A percentile compares a stretch with the other conserved stretches of the same genome.
phyloP scores from a whole-genome alignment of 1,140 invertebrate species.

The Lucilia cuprina region DNA sequence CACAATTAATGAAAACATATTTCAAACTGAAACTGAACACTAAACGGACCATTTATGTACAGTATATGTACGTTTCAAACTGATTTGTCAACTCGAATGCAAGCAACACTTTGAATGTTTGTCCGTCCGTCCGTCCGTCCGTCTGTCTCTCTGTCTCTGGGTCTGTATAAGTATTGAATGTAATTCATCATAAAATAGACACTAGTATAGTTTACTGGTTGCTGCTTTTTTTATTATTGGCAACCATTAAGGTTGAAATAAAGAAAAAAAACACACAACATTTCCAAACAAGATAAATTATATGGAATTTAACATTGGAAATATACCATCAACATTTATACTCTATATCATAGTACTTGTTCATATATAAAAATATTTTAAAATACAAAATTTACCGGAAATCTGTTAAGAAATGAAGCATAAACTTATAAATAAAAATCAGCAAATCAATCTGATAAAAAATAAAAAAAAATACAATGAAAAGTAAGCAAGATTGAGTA shows the following conservation, averaged over 20 bases:
- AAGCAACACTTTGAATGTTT: too few species aligned
- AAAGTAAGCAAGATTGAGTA: background rate
- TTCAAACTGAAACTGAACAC: background rate
- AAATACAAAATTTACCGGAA: background rate
- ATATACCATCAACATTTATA: background rate
- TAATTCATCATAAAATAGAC: background rate
- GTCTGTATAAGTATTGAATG: background rate
- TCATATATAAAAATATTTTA: background rate
- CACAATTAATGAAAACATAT: background rate
- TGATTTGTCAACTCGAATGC: background rate
- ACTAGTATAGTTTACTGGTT: background rate
- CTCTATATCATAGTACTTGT: background rate
- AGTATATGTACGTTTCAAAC: background rate
- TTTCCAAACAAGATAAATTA: background rate
- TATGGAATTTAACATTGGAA: slow-evolving; percentile 2
- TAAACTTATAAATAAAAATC: background rate
- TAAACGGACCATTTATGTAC: background rate
- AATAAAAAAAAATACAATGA: too few species aligned
- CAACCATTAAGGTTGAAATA: background rate
- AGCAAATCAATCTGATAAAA: too few species aligned
- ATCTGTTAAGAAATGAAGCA: slow-evolving; percentile 3
- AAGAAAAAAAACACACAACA: background rate
- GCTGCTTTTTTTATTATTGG: background rate
- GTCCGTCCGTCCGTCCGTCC: too few species aligned
- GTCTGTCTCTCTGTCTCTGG: too few species aligned